A percentile compares a stretch with the other conserved stretches of the same genome.
Evolutionary conservation across 2,888 invertebrate species (phyloP).

Genomic region (Morpho achilles): DNA sequence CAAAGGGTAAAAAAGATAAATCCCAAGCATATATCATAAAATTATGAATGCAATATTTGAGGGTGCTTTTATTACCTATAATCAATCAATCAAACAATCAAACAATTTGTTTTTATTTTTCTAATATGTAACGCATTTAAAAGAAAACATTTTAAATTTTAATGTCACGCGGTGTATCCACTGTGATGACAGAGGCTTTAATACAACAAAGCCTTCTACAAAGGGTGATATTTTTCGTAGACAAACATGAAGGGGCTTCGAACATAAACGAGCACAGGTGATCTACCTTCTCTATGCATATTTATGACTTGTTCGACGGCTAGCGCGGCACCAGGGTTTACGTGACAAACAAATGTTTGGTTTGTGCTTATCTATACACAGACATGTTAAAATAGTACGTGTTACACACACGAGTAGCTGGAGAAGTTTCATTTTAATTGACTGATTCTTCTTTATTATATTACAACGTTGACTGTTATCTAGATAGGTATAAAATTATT

Average conservation of each 20-base stretch:
- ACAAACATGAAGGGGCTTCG: conserved; percentile 64
- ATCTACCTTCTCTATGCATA: conserved; percentile 67
- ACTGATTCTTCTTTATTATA: neutral
- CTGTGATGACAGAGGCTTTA: conserved; percentile 23
- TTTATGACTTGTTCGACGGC: conserved; percentile 71
- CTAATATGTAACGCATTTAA: neutral
- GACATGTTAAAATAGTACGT: conserved; percentile 18
- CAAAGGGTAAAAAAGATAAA: no score
- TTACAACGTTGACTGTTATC: no score
- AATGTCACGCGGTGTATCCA: conserved; percentile 4
- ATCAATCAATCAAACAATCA: no score
- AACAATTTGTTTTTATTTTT: no score
- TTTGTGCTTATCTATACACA: conserved; percentile 51
- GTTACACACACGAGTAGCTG: conserved; percentile 14
- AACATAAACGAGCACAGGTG: conserved; percentile 59
- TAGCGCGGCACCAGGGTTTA: conserved; percentile 59
- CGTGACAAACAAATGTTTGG: conserved; percentile 58
- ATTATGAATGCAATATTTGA: no score
- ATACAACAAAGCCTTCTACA: conserved; percentile 21
- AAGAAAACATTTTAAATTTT: neutral
- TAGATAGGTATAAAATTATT: no score
- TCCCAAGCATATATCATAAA: no score
- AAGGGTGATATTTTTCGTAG: conserved; percentile 63
- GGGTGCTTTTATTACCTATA: no score
- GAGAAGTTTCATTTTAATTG: conserved; percentile 3